These are phyloP conservation scores for Serinus canaria DNA, from an alignment of 2,113 vertebrate genomes.

Conservation along the genomic window DNA sequence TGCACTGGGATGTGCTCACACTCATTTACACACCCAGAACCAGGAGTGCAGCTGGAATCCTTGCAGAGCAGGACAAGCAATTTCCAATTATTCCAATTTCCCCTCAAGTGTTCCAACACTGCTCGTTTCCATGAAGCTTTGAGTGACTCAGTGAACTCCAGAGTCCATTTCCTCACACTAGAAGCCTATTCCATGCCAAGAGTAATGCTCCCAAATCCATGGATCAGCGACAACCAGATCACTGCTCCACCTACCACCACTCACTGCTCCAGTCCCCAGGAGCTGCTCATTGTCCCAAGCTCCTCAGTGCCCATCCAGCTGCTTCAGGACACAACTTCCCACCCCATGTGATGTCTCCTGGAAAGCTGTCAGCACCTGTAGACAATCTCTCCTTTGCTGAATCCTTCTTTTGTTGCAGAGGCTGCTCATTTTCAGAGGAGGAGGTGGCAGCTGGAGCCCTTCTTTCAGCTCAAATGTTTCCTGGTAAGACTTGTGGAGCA, in stretches of 20 bases:
- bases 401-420: neutral
- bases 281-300: neutral
- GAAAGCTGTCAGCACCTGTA: rapidly evolving
- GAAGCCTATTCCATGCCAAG: neutral
- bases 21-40: neutral
- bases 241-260: too few species aligned
- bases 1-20: neutral
- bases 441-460: neutral
- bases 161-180: neutral
- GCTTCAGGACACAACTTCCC: neutral
- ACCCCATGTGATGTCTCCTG: neutral
- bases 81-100: neutral
- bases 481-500: neutral
- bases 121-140: neutral
- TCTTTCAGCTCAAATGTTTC: neutral
- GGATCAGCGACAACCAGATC: neutral
- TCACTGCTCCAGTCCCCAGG: neutral
- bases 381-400: neutral
- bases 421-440: neutral
- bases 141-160: neutral
- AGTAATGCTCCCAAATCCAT: neutral
- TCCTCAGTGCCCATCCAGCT: neutral
- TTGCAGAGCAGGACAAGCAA: neutral
- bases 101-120: neutral
- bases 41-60: neutral